phyloP scores from a whole-genome alignment of 2,888 invertebrate genomes.

The Plagodis dolabraria region DNA sequence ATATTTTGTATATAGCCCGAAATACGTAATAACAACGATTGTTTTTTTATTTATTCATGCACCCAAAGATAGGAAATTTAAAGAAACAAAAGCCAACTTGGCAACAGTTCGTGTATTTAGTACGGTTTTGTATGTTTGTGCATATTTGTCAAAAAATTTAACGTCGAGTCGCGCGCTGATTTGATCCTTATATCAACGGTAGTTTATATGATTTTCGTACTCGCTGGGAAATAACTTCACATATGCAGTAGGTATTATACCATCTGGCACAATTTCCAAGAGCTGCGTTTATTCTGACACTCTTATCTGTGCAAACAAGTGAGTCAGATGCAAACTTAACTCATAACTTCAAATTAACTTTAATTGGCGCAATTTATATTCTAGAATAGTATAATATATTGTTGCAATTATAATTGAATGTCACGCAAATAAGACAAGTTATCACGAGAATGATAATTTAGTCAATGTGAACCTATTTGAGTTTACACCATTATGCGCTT shows the following conservation, averaged over 20 bases:
- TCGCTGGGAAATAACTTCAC: no score
- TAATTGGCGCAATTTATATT: constrained; percentile 30
- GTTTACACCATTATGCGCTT: constrained; percentile 1
- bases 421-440: constrained; percentile 8
- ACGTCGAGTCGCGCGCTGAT: no score
- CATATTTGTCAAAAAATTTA: no score
- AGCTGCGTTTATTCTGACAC: constrained; percentile 50
- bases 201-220: no score
- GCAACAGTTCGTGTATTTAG: no score
- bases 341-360: constrained; percentile 18
- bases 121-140: no score
- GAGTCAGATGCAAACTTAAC: constrained; percentile 28
- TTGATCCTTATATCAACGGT: no score
- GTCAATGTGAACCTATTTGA: background rate
- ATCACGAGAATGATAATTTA: background rate
- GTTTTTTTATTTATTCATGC: no score
- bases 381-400: constrained; percentile 23
- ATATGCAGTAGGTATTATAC: background rate
- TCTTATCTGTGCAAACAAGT: constrained; percentile 50
- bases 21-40: no score
- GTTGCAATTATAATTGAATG: constrained; percentile 14
- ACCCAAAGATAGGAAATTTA: no score
- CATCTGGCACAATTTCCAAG: constrained; percentile 41
- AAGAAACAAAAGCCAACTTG: no score
- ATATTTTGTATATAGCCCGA: no score